These are phyloP conservation scores for Zalophus californianus DNA, from an alignment of 2,797 vertebrate species.

Conservation along the genomic window DNA sequence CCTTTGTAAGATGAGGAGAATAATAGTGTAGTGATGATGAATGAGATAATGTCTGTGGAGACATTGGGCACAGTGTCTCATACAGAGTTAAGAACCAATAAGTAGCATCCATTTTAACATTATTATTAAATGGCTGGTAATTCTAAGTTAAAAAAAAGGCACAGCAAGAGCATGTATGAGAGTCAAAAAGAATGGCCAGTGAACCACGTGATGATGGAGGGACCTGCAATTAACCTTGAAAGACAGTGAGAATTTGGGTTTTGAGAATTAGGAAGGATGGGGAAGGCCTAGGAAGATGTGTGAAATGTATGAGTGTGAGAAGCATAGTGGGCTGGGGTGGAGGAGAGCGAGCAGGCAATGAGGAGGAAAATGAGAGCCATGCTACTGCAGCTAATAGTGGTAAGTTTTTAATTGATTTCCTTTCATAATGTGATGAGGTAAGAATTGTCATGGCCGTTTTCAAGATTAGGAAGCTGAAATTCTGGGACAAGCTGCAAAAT, in stretches of 20 bases:
- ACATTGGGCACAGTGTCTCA: not conserved
- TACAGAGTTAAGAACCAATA: conserved; percentile 31
- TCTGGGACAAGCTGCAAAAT: not conserved
- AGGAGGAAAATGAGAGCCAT: not conserved
- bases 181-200: not conserved
- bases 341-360: not conserved
- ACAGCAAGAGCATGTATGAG: not conserved
- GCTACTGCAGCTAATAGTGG: accelerated
- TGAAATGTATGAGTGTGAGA: not conserved
- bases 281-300: not conserved
- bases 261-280: not conserved
- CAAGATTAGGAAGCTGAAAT: not conserved
- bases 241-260: not conserved
- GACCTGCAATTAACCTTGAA: not conserved
- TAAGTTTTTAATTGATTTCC: not conserved
- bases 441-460: not conserved
- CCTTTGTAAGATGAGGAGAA: not conserved
- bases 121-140: not conserved
- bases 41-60: not conserved
- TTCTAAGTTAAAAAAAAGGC: conserved; percentile 30
- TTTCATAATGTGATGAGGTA: not conserved
- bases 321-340: not conserved
- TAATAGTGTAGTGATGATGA: not conserved
- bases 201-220: not conserved
- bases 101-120: conserved; percentile 2